Evolutionary conservation across 2,797 vertebrate genomes (phyloP).

Genomic region (Clarias laeviceps): DNA sequence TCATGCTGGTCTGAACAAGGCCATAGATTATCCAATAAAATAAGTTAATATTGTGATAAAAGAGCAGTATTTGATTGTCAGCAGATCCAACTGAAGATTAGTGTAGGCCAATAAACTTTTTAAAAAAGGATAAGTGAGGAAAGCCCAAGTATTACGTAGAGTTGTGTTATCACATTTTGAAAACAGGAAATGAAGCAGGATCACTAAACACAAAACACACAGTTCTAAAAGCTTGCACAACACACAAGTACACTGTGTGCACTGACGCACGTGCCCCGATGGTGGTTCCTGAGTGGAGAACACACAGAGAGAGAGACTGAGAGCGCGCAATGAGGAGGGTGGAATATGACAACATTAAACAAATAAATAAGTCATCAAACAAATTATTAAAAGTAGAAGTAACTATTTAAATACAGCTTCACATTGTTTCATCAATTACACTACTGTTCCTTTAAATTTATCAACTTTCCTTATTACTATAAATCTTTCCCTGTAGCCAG

Average conservation of each 20-base stretch:
- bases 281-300: neutral
- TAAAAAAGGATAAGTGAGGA: neutral
- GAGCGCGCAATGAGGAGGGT: neutral
- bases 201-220: neutral
- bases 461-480: too few relatives aligned
- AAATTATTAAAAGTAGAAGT: too few relatives aligned
- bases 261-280: neutral
- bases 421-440: too few relatives aligned
- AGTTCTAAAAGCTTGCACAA: slow-evolving; percentile 5
- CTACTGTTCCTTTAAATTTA: too few relatives aligned
- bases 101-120: neutral
- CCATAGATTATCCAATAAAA: neutral
- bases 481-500: too few relatives aligned
- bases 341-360: neutral
- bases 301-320: neutral
- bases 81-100: slow-evolving; percentile 9
- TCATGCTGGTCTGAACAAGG: neutral
- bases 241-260: slow-evolving; percentile 15
- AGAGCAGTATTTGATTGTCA: neutral
- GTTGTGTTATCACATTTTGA: neutral
- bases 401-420: too few relatives aligned
- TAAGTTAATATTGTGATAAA: neutral
- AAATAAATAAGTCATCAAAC: neutral
- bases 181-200: neutral
- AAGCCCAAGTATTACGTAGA: neutral